Evolutionary conservation across 30 jellyfish, hydroid and myxozoan species (phyloP).

Genomic region (Catostylus mosaicus): DNA sequence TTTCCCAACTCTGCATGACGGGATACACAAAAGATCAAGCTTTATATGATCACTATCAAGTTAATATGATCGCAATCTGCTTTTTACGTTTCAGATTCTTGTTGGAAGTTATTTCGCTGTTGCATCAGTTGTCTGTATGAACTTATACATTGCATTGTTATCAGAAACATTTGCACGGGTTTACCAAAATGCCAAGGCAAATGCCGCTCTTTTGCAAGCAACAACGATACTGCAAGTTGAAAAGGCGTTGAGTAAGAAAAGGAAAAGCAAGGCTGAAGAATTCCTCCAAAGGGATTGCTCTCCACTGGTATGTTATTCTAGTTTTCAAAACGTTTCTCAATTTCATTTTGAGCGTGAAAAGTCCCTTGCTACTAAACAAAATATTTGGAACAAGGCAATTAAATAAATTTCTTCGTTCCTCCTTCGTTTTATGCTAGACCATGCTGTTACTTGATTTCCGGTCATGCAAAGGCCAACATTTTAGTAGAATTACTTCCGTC

Average conservation of each 20-base stretch:
- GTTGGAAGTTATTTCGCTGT: conserved; percentile 88
- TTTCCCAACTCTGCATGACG: no score
- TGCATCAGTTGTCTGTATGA: conserved; percentile 90
- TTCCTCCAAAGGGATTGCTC: conserved; percentile 73
- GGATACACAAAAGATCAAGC: no score
- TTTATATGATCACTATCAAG: background rate
- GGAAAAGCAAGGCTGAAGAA: conserved; percentile 38
- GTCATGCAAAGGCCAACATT: no score
- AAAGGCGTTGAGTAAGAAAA: conserved; percentile 66
- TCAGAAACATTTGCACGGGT: conserved; percentile 98
- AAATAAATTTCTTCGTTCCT: no score
- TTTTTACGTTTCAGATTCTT: conserved; percentile 49
- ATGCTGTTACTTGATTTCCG: no score
- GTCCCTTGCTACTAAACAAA: no score
- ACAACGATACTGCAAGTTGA: conserved; percentile 86
- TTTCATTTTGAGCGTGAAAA: no score
- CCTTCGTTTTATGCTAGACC: no score
- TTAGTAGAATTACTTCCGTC: no score
- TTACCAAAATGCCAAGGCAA: conserved; percentile 92
- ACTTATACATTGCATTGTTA: conserved; percentile 87
- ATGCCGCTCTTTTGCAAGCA: conserved; percentile 96
- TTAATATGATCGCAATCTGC: no score
- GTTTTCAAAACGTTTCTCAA: no score
- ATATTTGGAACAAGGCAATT: no score
- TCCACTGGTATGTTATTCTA: conserved; percentile 77